Evolutionary conservation across 2,888 invertebrate genomes (phyloP).

Genomic region (Alentia gelatinosa): DNA sequence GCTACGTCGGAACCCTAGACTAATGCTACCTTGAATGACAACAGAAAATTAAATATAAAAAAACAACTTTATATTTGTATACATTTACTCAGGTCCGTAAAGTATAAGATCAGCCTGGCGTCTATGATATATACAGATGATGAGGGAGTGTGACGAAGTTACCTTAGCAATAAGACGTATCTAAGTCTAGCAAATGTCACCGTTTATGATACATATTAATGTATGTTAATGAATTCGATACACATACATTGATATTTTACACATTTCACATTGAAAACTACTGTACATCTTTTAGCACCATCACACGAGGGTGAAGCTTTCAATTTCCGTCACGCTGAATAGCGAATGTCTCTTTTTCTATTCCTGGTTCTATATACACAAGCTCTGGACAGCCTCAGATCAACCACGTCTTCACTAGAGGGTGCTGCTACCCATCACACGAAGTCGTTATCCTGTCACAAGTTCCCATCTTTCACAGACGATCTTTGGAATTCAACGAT

Average conservation of each 20-base stretch:
- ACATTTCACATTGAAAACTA: not conserved
- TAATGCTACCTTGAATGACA: too few species aligned
- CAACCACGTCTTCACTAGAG: not conserved
- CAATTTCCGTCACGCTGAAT: not conserved
- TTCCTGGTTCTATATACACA: not conserved
- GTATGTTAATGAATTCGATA: not conserved
- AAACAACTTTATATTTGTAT: too few species aligned
- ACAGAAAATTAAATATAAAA: too few species aligned
- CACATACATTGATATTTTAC: not conserved
- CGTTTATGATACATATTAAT: not conserved
- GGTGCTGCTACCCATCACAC: not conserved
- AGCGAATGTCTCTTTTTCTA: not conserved
- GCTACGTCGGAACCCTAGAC: too few species aligned
- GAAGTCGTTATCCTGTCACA: conserved; percentile 51
- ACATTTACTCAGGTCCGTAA: too few species aligned
- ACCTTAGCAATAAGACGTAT: not conserved
- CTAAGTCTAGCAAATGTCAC: not conserved
- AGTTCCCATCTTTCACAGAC: conserved; percentile 71
- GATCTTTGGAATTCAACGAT: conserved; percentile 74
- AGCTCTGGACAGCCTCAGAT: not conserved
- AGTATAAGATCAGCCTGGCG: not conserved
- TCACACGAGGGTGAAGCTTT: not conserved
- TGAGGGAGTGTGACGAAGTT: not conserved
- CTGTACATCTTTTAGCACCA: not conserved
- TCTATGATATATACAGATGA: not conserved